A percentile compares a stretch with the other conserved stretches of the same genome.
phyloP scores from a whole-genome alignment of 2,888 invertebrate genomes.

The Caenorhabditis zanzibari region DNA sequence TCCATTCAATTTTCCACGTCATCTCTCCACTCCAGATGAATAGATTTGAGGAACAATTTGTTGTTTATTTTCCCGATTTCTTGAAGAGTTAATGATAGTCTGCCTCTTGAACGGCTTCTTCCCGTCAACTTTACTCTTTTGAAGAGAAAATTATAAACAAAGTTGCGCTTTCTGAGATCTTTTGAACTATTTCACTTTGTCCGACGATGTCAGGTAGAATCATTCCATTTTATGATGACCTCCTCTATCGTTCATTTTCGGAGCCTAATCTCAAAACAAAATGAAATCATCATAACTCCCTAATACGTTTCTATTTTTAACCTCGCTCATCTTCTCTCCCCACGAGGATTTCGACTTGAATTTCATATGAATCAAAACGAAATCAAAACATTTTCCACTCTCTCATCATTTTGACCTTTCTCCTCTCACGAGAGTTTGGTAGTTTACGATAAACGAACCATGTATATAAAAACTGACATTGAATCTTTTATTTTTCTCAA shows the following conservation, averaged over 20 bases:
- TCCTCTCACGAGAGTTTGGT: conserved; percentile 16
- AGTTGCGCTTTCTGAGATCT: neutral
- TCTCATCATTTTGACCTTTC: conserved; percentile 34
- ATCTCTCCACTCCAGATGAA: conserved; percentile 34
- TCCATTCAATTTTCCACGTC: conserved; percentile 30
- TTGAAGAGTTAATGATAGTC: conserved; percentile 12
- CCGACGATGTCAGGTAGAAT: neutral
- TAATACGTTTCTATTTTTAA: conserved; percentile 39
- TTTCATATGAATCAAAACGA: conserved; percentile 38
- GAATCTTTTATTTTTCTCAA: conserved; percentile 4
- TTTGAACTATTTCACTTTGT: neutral
- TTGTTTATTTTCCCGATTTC: conserved; percentile 2
- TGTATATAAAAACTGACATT: conserved; percentile 16
- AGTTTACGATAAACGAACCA: neutral
- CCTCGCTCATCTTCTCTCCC: neutral
- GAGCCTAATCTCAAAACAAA: conserved; percentile 36
- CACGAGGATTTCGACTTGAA: conserved; percentile 38
- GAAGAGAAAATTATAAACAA: neutral
- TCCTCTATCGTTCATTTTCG: neutral
- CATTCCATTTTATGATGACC: conserved; percentile 6
- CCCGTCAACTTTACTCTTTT: conserved; percentile 1
- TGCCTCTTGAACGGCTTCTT: conserved; percentile 7
- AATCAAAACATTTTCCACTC: conserved; percentile 20
- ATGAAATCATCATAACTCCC: conserved; percentile 29
- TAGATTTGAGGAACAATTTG: conserved; percentile 12